Conservation (phyloP, 2,888 invertebrate species). For the Smittia aterrima region DNA sequence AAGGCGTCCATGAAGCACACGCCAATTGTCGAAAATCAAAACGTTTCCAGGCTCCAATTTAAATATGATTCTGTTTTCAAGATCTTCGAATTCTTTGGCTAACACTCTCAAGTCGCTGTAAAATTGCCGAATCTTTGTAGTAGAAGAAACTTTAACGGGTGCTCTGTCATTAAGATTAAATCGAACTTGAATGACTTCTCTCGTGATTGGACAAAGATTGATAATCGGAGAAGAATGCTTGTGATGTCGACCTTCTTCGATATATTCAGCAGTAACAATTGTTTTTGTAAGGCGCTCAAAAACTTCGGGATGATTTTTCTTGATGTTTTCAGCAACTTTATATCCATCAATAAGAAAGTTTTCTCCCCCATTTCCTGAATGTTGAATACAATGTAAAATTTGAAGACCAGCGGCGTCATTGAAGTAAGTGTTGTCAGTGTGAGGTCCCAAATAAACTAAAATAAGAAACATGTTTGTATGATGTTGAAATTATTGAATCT, state of each 20-base stretch:
- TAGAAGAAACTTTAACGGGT: slow-evolving; percentile 58
- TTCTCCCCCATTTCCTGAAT: slow-evolving; percentile 65
- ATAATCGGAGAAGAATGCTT: slow-evolving; percentile 61
- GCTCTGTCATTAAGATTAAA: slow-evolving; percentile 75
- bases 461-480: too few relatives aligned
- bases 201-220: slow-evolving; percentile 56
- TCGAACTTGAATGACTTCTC: slow-evolving; percentile 63
- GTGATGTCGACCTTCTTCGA: slow-evolving; percentile 63
- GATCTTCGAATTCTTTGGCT: slow-evolving; percentile 56
- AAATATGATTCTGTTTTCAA: slow-evolving; percentile 59
- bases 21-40: slow-evolving; percentile 74
- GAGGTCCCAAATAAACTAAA: slow-evolving; percentile 62
- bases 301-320: slow-evolving; percentile 56
- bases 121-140: slow-evolving; percentile 58
- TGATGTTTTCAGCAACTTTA: slow-evolving; percentile 61
- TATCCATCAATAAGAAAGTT: slow-evolving; percentile 74
- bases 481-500: too few relatives aligned
- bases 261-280: slow-evolving; percentile 63
- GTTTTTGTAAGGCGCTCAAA: slow-evolving; percentile 61
- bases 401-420: slow-evolving; percentile 68
- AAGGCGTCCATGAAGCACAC: slow-evolving; percentile 71
- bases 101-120: slow-evolving; percentile 62
- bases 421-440: slow-evolving; percentile 78
- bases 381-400: slow-evolving; percentile 61
- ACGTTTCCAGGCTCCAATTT: slow-evolving; percentile 68